phyloP scores from a whole-genome alignment of 2,113 vertebrate species.

The Pterophyllum scalare region DNA sequence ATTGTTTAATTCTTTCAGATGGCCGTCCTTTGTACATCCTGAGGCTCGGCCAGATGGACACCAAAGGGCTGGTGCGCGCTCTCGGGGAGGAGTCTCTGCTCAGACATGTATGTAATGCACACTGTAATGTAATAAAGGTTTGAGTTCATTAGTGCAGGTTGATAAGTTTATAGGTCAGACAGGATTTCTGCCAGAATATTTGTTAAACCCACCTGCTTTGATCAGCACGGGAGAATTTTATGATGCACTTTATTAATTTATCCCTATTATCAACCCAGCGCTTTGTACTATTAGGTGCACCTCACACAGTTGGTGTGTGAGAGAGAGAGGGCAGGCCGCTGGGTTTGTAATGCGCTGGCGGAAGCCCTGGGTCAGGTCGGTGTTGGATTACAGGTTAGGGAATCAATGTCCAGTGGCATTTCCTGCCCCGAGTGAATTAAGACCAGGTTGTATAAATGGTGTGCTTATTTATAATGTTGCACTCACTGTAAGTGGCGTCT shows the following conservation, averaged over 20 bases:
- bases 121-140: not conserved
- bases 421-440: not conserved
- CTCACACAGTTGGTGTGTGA: not conserved
- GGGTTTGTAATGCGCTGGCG: not conserved
- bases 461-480: not conserved
- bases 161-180: constrained; percentile 17
- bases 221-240: not conserved
- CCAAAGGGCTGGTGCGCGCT: constrained; percentile 92
- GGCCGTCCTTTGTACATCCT: constrained; percentile 94
- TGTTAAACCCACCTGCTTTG: not conserved
- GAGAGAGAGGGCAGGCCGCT: not conserved
- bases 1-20: constrained; percentile 77
- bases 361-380: not conserved
- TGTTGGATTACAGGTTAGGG: constrained; percentile 39
- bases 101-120: constrained; percentile 86
- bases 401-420: not conserved
- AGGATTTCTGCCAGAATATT: not conserved
- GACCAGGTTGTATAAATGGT: constrained; percentile 34
- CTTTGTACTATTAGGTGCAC: not conserved
- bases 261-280: rapidly evolving
- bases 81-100: constrained; percentile 96
- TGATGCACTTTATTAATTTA: not conserved
- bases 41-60: constrained; percentile 96
- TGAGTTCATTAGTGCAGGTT: not conserved
- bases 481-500: not conserved